phyloP scores from a whole-genome alignment of 1,140 invertebrate species.

The Drosophila mayri region DNA sequence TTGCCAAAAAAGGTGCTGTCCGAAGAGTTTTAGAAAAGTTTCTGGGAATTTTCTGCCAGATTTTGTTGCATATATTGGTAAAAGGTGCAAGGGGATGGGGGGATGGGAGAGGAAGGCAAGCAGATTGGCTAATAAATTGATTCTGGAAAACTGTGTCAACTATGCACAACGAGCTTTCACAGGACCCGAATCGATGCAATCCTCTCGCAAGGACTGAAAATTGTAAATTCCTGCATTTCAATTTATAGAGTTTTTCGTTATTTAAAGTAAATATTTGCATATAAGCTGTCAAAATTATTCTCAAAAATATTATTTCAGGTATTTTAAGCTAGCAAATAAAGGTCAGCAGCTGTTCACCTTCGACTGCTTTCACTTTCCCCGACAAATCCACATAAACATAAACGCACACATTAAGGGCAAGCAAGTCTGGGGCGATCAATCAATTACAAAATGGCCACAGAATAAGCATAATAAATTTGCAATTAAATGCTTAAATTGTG shows the following conservation, averaged over 20 bases:
- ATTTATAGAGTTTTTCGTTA: not conserved
- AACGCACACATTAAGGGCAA: conserved; percentile 13
- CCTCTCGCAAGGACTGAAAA: not conserved
- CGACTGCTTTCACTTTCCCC: conserved; percentile 30
- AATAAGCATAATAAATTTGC: conserved; percentile 81
- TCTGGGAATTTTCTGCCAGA: conserved; percentile 29
- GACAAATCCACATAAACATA: conserved; percentile 18
- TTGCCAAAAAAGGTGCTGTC: conserved; percentile 14
- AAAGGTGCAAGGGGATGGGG: too few relatives aligned
- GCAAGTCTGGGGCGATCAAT: conserved; percentile 49
- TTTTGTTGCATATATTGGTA: conserved; percentile 16
- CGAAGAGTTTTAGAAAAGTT: conserved; percentile 29
- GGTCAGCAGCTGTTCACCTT: conserved; percentile 52
- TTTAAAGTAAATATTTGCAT: not conserved
- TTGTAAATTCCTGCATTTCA: not conserved
- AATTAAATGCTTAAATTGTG: conserved; percentile 82
- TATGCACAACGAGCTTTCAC: conserved; percentile 15
- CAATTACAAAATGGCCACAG: conserved; percentile 75
- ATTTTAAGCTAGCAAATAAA: conserved; percentile 12
- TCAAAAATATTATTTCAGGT: not conserved
- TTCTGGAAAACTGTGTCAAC: conserved; percentile 27
- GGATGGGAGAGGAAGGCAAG: not conserved
- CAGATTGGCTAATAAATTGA: conserved; percentile 37
- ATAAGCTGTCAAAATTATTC: not conserved
- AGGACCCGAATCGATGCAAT: conserved; percentile 10